Evolutionary conservation across 1,140 invertebrate genomes (phyloP).

Genomic region (Drosophila ercepeae): DNA sequence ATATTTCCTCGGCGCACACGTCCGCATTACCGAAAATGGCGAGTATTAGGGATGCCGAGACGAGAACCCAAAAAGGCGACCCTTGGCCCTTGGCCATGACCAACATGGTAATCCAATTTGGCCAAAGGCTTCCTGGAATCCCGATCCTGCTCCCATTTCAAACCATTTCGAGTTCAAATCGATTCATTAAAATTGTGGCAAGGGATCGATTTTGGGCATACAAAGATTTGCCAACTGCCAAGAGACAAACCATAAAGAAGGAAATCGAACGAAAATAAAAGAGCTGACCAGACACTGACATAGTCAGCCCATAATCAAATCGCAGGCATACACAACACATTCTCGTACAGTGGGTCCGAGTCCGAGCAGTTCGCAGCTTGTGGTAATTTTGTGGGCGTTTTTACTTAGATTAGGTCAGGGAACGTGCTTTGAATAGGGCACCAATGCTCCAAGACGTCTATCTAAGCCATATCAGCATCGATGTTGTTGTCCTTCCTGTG

Average conservation of each 20-base stretch:
- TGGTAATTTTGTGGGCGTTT: slow-evolving; percentile 83
- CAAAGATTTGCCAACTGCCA: slow-evolving; percentile 31
- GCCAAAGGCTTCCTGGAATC: slow-evolving; percentile 59
- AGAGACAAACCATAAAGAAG: slow-evolving; percentile 29
- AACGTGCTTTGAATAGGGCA: slow-evolving; percentile 79
- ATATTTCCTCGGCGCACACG: neutral
- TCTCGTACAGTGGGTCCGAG: slow-evolving; percentile 31
- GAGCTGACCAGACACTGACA: slow-evolving; percentile 44
- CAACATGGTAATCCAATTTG: slow-evolving; percentile 78
- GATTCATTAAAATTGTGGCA: slow-evolving; percentile 70
- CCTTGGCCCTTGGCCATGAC: slow-evolving; percentile 28
- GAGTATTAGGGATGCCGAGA: slow-evolving; percentile 2
- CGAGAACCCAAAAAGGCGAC: neutral
- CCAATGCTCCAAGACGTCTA: slow-evolving; percentile 42
- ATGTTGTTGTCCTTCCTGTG: slow-evolving; percentile 47
- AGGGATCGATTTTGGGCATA: slow-evolving; percentile 52
- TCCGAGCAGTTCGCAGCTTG: slow-evolving; percentile 74
- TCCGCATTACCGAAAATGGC: neutral
- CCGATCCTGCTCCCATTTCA: slow-evolving; percentile 43
- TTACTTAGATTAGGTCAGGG: slow-evolving; percentile 82
- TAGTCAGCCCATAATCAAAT: slow-evolving; percentile 48
- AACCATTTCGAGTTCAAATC: slow-evolving; percentile 71
- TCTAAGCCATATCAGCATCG: slow-evolving; percentile 64
- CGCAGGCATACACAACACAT: slow-evolving; percentile 11
- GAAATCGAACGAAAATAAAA: slow-evolving; percentile 37